These are phyloP conservation scores for Geodia barretti DNA, from an alignment of 37 sponge, comb jelly and placozoan species.

Conservation along the genomic window DNA sequence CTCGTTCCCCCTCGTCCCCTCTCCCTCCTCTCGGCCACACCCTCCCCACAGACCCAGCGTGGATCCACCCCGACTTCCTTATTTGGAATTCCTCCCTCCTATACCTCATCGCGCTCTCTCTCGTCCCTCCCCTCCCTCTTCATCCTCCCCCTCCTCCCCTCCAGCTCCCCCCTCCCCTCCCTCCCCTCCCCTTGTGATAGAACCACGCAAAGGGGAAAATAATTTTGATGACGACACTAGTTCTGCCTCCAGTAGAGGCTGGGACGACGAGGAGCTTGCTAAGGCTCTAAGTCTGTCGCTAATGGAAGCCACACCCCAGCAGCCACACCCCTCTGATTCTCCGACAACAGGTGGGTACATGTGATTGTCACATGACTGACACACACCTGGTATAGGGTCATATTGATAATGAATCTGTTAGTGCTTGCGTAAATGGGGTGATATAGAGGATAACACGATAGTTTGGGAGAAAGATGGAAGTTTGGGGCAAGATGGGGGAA, in stretches of 20 bases:
- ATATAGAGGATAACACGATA: too few relatives aligned
- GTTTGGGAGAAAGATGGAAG: slow-evolving; percentile 1
- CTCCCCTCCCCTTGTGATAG: not conserved
- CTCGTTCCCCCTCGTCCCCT: not conserved
- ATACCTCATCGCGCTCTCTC: not conserved
- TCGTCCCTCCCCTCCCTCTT: not conserved
- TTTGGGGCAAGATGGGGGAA: too few relatives aligned
- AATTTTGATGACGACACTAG: not conserved
- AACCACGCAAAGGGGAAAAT: not conserved
- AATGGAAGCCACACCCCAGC: not conserved
- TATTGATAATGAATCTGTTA: too few relatives aligned
- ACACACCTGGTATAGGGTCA: too few relatives aligned
- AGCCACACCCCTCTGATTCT: not conserved
- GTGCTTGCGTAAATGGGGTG: too few relatives aligned
- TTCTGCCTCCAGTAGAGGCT: slow-evolving; percentile 26
- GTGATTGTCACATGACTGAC: too few relatives aligned
- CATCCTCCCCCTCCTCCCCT: not conserved
- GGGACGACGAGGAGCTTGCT: not conserved
- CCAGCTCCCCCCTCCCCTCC: not conserved
- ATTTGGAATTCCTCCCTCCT: not conserved
- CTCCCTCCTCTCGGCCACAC: not conserved
- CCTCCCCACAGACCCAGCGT: not conserved
- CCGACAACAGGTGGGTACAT: too few relatives aligned
- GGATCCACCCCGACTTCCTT: not conserved
- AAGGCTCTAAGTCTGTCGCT: not conserved